These are phyloP conservation scores for Vanessa tameamea DNA, from an alignment of 1,140 invertebrate species.

Conservation along the genomic window DNA sequence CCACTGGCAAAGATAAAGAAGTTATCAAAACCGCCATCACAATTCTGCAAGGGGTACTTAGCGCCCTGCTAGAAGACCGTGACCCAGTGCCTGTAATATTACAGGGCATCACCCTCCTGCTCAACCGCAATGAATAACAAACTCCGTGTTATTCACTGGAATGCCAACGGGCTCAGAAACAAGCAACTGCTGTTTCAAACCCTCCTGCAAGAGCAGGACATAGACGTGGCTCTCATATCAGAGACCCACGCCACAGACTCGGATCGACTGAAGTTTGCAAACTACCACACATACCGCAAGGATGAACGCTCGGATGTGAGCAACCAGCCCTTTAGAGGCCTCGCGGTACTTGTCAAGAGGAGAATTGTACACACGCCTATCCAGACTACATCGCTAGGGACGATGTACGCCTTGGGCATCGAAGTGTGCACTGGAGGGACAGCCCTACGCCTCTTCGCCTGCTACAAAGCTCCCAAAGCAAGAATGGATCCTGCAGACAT, in stretches of 20 bases:
- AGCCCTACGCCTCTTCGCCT: slow-evolving; percentile 17
- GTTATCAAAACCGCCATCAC: neutral
- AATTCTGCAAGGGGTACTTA: neutral
- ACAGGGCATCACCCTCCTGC: neutral
- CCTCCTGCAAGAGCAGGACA: slow-evolving; percentile 9
- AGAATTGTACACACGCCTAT: slow-evolving; percentile 30
- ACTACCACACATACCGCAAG: neutral
- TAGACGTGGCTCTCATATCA: neutral
- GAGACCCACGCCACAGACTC: neutral
- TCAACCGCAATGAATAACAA: neutral
- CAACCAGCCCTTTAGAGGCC: slow-evolving; percentile 4
- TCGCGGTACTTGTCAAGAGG: slow-evolving; percentile 27
- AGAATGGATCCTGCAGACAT: slow-evolving; percentile 16
- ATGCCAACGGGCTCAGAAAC: slow-evolving; percentile 14
- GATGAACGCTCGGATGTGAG: neutral
- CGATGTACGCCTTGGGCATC: slow-evolving; percentile 31
- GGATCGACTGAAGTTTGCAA: neutral
- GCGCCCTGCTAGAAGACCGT: neutral
- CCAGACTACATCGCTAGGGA: neutral
- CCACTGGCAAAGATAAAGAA: no score
- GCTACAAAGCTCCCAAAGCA: slow-evolving; percentile 15
- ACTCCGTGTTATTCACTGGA: slow-evolving; percentile 22
- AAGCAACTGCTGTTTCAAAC: slow-evolving; percentile 8
- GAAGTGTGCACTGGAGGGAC: neutral
- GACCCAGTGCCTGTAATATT: neutral